A percentile compares a stretch with the other conserved stretches of the same genome.
Conservation (phyloP, 1,140 invertebrate genomes). For the Colletes gigas region DNA sequence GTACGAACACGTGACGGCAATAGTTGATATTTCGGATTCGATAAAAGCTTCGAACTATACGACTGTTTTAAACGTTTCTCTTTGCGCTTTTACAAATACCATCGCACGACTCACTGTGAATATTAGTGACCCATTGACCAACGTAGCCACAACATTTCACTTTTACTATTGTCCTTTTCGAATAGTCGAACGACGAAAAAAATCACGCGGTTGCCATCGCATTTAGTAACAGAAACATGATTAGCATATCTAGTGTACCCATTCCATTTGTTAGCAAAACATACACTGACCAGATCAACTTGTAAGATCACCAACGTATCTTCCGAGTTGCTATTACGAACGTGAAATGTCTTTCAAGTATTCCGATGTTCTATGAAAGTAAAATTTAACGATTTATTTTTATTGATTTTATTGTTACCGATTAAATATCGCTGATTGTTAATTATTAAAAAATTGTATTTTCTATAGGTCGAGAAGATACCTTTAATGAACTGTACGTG, state of each 20-base stretch:
- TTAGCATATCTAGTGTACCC: not conserved
- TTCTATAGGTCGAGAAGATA: no score
- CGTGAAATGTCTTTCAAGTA: no score
- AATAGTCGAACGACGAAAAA: not conserved
- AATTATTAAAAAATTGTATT: no score
- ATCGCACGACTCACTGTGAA: conserved; percentile 42
- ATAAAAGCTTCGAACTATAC: not conserved
- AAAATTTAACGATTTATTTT: no score
- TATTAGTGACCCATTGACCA: conserved; percentile 58
- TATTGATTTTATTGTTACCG: no score
- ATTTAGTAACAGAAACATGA: no score
- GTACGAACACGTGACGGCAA: not conserved
- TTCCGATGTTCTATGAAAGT: no score
- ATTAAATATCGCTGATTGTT: no score
- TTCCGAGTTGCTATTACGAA: no score
- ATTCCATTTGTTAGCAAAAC: conserved; percentile 4
- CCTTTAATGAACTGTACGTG: no score
- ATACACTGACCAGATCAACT: conserved; percentile 7
- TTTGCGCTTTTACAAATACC: conserved; percentile 43
- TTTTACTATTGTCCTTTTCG: conserved; percentile 44
- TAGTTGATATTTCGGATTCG: conserved; percentile 5
- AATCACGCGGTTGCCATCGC: not conserved
- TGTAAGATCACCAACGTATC: no score
- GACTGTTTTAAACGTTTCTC: conserved; percentile 44
- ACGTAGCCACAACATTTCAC: conserved; percentile 43